Evolutionary conservation across 2,113 vertebrate species (phyloP).

Genomic region (Thunnus maccoyii): DNA sequence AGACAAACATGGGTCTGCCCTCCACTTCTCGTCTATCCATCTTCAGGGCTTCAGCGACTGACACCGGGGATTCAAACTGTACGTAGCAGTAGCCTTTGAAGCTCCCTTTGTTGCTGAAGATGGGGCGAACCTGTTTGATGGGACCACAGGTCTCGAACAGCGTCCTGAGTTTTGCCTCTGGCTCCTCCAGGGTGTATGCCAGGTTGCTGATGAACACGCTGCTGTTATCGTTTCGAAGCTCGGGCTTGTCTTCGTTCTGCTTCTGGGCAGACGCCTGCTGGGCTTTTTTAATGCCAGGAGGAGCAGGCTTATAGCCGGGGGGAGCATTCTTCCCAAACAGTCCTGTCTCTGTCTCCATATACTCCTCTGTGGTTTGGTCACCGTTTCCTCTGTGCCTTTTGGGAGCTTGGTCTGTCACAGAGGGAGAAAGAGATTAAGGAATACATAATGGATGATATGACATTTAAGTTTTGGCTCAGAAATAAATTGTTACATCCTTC

Average conservation of each 20-base stretch:
- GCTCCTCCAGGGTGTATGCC: constrained; percentile 89
- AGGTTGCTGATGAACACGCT: constrained; percentile 98
- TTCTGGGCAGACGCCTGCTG: constrained; percentile 79
- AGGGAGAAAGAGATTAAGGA: background rate
- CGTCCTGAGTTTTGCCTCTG: constrained; percentile 86
- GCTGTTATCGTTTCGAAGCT: constrained; percentile 88
- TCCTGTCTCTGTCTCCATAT: constrained; percentile 84
- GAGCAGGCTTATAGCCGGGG: constrained; percentile 50
- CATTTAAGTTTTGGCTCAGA: background rate
- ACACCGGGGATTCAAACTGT: constrained; percentile 88
- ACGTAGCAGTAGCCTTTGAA: constrained; percentile 96
- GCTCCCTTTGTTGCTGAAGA: constrained; percentile 88
- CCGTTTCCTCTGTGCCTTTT: constrained; percentile 87
- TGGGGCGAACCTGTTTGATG: constrained; percentile 87
- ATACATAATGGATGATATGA: background rate
- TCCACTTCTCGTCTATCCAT: constrained; percentile 90
- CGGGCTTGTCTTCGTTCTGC: constrained; percentile 79
- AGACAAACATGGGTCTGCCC: constrained; percentile 96
- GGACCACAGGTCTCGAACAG: constrained; percentile 91
- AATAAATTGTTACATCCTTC: background rate
- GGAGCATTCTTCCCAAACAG: constrained; percentile 80
- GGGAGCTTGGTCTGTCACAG: constrained; percentile 80
- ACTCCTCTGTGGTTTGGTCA: constrained; percentile 71
- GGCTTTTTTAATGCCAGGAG: constrained; percentile 74
- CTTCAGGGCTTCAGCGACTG: constrained; percentile 87